Conservation (phyloP, 2,113 vertebrate species). For the Clarias batrachus region DNA sequence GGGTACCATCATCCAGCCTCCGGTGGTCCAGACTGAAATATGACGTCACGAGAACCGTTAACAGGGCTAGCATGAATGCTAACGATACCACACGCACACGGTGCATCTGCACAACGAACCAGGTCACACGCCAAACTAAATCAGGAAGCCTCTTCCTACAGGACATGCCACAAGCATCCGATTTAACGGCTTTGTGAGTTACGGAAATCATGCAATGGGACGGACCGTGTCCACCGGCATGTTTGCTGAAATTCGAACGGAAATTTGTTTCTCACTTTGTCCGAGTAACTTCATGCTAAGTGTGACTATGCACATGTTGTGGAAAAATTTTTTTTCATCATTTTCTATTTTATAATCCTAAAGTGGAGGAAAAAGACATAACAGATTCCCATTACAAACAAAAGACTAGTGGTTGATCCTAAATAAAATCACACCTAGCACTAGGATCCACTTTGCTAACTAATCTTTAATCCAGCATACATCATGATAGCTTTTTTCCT, state of each 20-base stretch:
- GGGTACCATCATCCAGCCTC: constrained; percentile 77
- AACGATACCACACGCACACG: constrained; percentile 12
- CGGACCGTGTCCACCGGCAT: background rate
- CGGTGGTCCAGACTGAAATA: constrained; percentile 79
- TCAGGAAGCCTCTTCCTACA: constrained; percentile 17
- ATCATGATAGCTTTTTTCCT: background rate
- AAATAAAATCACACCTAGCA: background rate
- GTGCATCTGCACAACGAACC: constrained; percentile 2
- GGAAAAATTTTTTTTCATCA: background rate
- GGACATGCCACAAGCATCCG: constrained; percentile 52
- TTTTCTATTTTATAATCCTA: background rate
- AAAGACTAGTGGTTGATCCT: background rate
- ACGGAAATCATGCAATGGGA: background rate
- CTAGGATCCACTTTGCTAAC: background rate
- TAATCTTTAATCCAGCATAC: background rate
- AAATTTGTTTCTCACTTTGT: background rate
- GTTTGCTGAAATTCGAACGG: background rate
- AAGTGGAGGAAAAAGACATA: background rate
- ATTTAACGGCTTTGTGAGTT: background rate
- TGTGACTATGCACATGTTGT: background rate
- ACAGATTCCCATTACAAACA: background rate
- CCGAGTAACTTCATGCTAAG: background rate
- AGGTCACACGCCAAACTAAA: constrained; percentile 10
- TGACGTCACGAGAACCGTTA: constrained; percentile 76
- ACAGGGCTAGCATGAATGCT: constrained; percentile 26